A percentile compares a stretch with the other conserved stretches of the same genome.
Evolutionary conservation across 2,113 vertebrate genomes (phyloP).

Genomic region (Ctenomys sociabilis): DNA sequence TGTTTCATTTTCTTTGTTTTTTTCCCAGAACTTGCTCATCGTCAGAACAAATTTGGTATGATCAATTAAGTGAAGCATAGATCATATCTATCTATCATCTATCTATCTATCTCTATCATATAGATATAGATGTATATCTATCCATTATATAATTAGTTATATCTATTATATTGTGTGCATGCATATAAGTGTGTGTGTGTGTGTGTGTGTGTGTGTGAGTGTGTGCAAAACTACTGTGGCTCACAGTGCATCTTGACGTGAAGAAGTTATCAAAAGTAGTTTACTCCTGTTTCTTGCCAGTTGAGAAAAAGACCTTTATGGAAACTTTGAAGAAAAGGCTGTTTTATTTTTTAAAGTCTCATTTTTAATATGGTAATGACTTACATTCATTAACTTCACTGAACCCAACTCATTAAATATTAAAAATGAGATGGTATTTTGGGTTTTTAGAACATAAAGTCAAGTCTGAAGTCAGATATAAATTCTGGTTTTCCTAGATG

Average conservation of each 20-base stretch:
- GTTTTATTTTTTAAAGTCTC: not conserved
- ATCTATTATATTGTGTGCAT: not conserved
- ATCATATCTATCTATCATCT: not conserved
- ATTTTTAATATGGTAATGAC: constrained; percentile 54
- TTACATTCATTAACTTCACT: constrained; percentile 27
- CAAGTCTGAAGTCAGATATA: constrained; percentile 29
- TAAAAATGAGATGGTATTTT: constrained; percentile 57
- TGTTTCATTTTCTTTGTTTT: not conserved
- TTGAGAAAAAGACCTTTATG: constrained; percentile 45
- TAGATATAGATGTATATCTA: no score
- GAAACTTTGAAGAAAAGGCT: constrained; percentile 68
- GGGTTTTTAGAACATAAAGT: constrained; percentile 21
- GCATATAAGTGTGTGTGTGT: not conserved
- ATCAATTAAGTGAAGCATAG: not conserved
- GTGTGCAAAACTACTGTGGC: not conserved
- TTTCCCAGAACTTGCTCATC: not conserved
- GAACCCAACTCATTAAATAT: constrained; percentile 18
- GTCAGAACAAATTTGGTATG: constrained; percentile 48
- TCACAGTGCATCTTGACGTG: not conserved
- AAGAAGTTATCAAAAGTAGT: constrained; percentile 49
- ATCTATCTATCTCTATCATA: no score
- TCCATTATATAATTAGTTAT: no score
- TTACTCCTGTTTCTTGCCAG: not conserved
- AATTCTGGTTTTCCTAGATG: not conserved
- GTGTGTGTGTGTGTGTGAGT: not conserved